These are phyloP conservation scores for Delichon dasypus DNA, from an alignment of 2,797 vertebrate species.

Conservation along the genomic window DNA sequence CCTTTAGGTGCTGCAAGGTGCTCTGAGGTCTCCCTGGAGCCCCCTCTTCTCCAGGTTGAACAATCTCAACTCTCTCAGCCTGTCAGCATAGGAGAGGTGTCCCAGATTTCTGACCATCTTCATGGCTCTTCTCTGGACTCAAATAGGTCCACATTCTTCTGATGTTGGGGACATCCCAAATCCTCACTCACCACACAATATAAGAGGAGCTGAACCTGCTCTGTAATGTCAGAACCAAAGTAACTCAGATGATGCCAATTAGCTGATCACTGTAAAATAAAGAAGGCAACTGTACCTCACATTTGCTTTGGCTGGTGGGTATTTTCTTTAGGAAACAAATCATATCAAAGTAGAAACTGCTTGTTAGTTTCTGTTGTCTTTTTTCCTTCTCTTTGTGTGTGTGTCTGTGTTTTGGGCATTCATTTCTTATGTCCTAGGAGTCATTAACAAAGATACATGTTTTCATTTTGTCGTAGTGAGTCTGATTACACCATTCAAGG, in stretches of 20 bases:
- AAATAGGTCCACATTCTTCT: neutral
- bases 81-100: neutral
- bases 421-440: neutral
- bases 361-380: neutral
- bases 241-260: neutral
- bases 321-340: neutral
- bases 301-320: neutral
- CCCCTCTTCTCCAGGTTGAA: neutral
- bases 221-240: neutral
- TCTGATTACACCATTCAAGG: neutral
- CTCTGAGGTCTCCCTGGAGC: neutral
- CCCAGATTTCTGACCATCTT: neutral
- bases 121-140: neutral
- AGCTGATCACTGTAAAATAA: neutral
- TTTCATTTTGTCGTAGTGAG: neutral
- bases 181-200: neutral
- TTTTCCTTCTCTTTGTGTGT: too few species aligned
- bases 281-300: neutral
- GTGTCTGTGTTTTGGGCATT: neutral
- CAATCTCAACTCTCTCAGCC: neutral
- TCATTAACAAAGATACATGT: neutral
- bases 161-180: neutral
- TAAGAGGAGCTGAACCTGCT: neutral
- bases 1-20: neutral
- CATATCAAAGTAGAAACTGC: neutral